Conservation (phyloP, 2,797 vertebrate species). For the Coendou prehensilis region DNA sequence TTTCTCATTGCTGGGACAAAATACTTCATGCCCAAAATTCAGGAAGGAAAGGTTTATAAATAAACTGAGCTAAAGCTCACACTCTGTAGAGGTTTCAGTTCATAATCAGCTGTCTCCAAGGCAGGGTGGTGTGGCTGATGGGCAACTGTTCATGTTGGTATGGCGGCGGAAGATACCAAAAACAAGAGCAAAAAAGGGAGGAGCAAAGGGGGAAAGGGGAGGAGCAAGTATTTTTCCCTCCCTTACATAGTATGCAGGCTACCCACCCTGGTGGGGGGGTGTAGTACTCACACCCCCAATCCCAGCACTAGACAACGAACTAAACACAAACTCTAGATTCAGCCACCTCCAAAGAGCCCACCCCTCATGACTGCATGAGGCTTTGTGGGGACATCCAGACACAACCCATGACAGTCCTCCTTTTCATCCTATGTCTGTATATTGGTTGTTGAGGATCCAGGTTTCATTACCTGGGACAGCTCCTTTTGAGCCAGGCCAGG, state of each 20-base stretch:
- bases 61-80: background rate
- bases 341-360: background rate
- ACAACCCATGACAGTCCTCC: background rate
- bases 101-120: background rate
- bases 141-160: background rate
- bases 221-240: background rate
- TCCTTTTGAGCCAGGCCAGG: constrained; percentile 41
- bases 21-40: background rate
- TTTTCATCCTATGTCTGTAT: background rate
- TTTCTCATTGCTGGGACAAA: background rate
- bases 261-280: background rate
- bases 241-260: background rate
- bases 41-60: background rate
- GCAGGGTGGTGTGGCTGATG: background rate
- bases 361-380: background rate
- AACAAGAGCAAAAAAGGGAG: background rate
- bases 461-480: constrained; percentile 26
- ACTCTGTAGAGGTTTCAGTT: background rate
- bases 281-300: background rate
- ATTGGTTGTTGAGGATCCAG: constrained; percentile 55
- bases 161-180: background rate
- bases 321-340: background rate
- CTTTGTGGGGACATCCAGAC: background rate
- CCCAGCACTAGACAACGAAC: background rate
- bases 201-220: background rate